Conservation (phyloP, 2,797 vertebrate genomes). For the Bradypus variegatus region DNA sequence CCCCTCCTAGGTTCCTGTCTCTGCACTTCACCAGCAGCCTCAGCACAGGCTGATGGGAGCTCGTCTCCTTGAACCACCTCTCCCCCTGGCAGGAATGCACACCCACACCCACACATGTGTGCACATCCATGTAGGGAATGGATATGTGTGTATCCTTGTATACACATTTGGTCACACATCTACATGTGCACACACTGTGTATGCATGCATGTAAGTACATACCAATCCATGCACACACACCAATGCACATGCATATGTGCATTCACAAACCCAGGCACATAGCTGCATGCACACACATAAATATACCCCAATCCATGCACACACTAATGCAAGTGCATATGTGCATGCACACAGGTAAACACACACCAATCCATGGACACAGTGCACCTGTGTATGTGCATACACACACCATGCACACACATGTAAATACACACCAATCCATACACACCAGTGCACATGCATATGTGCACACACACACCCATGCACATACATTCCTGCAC, state of each 20-base stretch:
- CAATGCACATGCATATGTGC: background rate
- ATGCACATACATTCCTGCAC: too few species aligned
- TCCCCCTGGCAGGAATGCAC: too few species aligned
- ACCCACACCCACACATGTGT: fast-evolving
- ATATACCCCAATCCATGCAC: background rate
- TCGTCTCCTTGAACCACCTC: background rate
- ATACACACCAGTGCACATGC: background rate
- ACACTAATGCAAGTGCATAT: too few species aligned
- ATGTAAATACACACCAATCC: too few species aligned
- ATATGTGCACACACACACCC: background rate
- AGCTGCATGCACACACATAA: background rate
- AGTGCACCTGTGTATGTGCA: background rate
- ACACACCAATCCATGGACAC: background rate
- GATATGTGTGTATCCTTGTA: background rate
- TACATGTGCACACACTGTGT: too few species aligned
- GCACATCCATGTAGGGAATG: too few species aligned
- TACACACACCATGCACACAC: background rate
- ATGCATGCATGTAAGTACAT: background rate
- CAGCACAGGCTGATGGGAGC: background rate
- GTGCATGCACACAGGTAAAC: too few species aligned
- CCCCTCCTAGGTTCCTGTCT: fast-evolving
- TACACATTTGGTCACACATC: background rate
- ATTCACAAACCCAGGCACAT: too few species aligned
- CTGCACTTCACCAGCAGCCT: background rate
- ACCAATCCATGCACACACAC: too few species aligned